phyloP scores from a whole-genome alignment of 1,140 invertebrate genomes.

The Drosophila micromelanica region DNA sequence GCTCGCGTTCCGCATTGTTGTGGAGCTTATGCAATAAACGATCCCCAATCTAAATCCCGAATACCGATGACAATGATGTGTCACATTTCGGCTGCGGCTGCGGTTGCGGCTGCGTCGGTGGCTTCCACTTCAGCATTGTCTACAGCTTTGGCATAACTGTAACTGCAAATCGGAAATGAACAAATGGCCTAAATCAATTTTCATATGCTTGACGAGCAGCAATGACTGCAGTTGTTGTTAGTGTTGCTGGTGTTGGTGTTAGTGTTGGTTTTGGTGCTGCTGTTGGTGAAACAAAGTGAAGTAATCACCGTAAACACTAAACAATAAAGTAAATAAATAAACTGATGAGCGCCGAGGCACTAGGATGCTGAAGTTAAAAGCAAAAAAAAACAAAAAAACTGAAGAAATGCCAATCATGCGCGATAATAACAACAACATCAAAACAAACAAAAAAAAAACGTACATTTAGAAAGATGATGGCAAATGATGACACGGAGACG shows the following conservation, averaged over 20 bases:
- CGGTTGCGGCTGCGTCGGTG: slow-evolving; percentile 1
- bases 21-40: slow-evolving; percentile 51
- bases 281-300: slow-evolving; percentile 51
- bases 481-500: slow-evolving; percentile 28
- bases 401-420: slow-evolving; percentile 79
- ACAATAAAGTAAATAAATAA: slow-evolving; percentile 66
- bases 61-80: slow-evolving; percentile 49
- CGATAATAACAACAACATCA: slow-evolving; percentile 67
- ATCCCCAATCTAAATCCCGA: slow-evolving; percentile 30
- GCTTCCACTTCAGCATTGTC: slow-evolving; percentile 22
- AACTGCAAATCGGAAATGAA: slow-evolving; percentile 67
- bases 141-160: slow-evolving; percentile 24
- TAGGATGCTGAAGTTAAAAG: slow-evolving; percentile 4
- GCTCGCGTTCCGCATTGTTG: slow-evolving; percentile 40
- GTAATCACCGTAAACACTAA: slow-evolving; percentile 64
- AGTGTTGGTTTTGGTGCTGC: background rate
- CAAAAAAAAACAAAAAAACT: slow-evolving; percentile 34
- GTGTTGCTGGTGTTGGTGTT: slow-evolving; percentile 4
- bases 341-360: slow-evolving; percentile 44
- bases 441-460: slow-evolving; percentile 18
- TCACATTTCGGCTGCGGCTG: slow-evolving; percentile 45
- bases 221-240: slow-evolving; percentile 38
- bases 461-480: slow-evolving; percentile 6
- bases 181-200: slow-evolving; percentile 68
- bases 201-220: slow-evolving; percentile 33